phyloP scores from a whole-genome alignment of 1,140 invertebrate species.

The Aporrectodea caliginosa region DNA sequence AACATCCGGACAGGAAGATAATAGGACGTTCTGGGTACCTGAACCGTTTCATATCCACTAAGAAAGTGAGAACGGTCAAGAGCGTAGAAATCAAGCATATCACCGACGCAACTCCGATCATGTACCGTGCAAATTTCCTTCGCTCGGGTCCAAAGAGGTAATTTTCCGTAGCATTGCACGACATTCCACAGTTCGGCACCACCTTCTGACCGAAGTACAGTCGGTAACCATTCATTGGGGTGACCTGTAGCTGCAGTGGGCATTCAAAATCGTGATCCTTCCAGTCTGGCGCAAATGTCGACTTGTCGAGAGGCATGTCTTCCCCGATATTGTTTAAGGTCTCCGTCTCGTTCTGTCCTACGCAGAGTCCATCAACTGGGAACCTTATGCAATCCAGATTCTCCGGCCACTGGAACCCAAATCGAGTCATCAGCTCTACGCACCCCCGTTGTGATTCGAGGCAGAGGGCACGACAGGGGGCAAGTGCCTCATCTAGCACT shows the following conservation, averaged over 20 bases:
- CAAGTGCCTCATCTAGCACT: constrained; percentile 78
- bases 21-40: constrained; percentile 96
- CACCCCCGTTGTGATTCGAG: constrained; percentile 65
- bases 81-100: constrained; percentile 81
- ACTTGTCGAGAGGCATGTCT: not conserved
- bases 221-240: constrained; percentile 63
- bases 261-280: constrained; percentile 35
- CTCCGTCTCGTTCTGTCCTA: constrained; percentile 74
- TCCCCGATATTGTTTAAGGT: constrained; percentile 11
- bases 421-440: constrained; percentile 84
- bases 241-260: constrained; percentile 49
- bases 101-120: constrained; percentile 91
- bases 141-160: constrained; percentile 75
- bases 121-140: constrained; percentile 75
- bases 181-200: constrained; percentile 76
- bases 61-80: constrained; percentile 57
- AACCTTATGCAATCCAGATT: constrained; percentile 85
- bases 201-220: constrained; percentile 58
- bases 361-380: constrained; percentile 77
- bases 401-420: constrained; percentile 91
- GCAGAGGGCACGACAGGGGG: constrained; percentile 76
- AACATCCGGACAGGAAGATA: constrained; percentile 94
- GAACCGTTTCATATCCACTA: constrained; percentile 75
- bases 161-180: constrained; percentile 65
- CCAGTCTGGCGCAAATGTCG: too few species aligned